Base-by-base conservation (phyloP, 2,113 vertebrate genomes). In the Cynoglossus semilaevis region DNA sequence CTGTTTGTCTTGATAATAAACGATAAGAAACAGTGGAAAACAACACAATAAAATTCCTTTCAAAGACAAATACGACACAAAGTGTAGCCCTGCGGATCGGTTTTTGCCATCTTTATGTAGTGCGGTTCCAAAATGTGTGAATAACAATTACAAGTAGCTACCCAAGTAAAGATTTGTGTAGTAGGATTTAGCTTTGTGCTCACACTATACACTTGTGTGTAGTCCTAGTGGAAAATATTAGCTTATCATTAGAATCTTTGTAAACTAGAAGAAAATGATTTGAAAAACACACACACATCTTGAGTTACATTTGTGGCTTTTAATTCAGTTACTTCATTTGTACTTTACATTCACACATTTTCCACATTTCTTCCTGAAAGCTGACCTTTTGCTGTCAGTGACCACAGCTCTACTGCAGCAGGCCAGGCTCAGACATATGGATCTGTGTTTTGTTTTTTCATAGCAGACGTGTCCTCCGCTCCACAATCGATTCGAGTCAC, bases 391-490 rank as follows among this genome's bases (percentile, higher is more conserved):
- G 14, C 15, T 61, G 38, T 40, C 36, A 47, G 40, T n/a, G 5
- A 59, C 4, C 29, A n/a, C n/a, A 35, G 48, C 51, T 68, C 19
- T 22, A 42, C 58, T 46, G 40, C 51, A 18, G 42, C 50, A 48
- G 56, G 14, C 57, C 50, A 61, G 15, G 15, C 22, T 59, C 17
- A n/a, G 46, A 41, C 47, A 51, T 55, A 22, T 53, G 29, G 18
- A 71, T 53, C 10, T 49, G 49, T 22, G 14, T 29, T 29, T 29
- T 29, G 9, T 52, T 29, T 62, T 50, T 54, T 45, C 17, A n/a
- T 45, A 22, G 55, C 41, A 63, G 54, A 59, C 53, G 52, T 67
- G 61, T 72, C 41, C n/a, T 63, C 35, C 13, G 45, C 62, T 50
- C 22, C 47, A 41, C 56, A 52, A 58, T 52, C 6, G 59, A 65